Percentiles rank a stretch among this genome's conserved stretches.
Evolutionary conservation across 2,888 invertebrate genomes (phyloP).

Genomic region (Tetragonisca angustula): DNA sequence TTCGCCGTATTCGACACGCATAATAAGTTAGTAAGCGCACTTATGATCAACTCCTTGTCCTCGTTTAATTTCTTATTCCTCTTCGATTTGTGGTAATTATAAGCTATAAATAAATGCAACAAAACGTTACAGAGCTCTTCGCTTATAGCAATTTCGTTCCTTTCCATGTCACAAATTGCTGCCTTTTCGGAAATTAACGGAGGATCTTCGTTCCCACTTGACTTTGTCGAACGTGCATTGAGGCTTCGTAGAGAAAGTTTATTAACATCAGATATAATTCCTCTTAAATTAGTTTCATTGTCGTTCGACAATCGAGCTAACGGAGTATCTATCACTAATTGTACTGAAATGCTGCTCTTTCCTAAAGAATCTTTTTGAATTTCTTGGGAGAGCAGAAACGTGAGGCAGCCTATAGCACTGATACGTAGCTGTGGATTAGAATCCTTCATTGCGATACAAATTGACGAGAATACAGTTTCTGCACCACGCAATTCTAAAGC

Average conservation of each 20-base stretch:
- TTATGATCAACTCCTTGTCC: constrained; percentile 82
- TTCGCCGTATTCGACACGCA: constrained; percentile 85
- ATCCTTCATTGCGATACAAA: constrained; percentile 74
- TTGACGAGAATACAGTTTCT: constrained; percentile 71
- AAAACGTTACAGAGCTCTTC: constrained; percentile 84
- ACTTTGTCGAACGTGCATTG: constrained; percentile 49
- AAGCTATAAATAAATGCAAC: constrained; percentile 84
- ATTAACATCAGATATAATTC: constrained; percentile 70
- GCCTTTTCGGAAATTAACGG: constrained; percentile 5
- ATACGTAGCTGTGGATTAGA: constrained; percentile 74
- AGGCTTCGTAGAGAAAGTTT: constrained; percentile 69
- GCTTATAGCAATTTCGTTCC: constrained; percentile 74
- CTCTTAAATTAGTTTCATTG: constrained; percentile 60
- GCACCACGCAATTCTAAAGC: constrained; percentile 74
- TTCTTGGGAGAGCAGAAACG: constrained; percentile 78
- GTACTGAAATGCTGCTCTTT: constrained; percentile 58
- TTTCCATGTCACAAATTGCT: neutral
- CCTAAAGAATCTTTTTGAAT: constrained; percentile 73
- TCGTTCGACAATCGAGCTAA: constrained; percentile 34
- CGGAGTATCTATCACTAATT: constrained; percentile 71
- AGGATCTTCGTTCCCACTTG: constrained; percentile 44
- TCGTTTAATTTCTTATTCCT: constrained; percentile 77
- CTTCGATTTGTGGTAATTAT: constrained; percentile 78
- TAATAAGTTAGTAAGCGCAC: constrained; percentile 84
- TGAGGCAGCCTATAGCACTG: constrained; percentile 77